These are phyloP conservation scores for Parazoanthus atlanticus DNA, from an alignment of 92 coral and sea anemone species.

Conservation along the genomic window DNA sequence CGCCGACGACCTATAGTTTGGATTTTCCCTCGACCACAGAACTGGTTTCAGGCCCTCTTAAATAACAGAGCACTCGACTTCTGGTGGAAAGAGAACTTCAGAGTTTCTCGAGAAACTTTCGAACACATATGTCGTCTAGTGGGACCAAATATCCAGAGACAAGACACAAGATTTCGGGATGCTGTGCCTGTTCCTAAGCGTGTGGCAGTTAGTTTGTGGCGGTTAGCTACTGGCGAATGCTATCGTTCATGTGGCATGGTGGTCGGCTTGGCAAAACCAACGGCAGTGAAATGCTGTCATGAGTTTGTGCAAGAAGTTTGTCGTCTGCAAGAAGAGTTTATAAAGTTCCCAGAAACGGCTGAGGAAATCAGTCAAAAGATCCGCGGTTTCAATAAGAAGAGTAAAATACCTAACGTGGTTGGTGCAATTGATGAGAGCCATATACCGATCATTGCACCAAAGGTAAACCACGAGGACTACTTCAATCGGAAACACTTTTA, in stretches of 20 bases:
- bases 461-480: slow-evolving; percentile 21
- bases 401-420: slow-evolving; percentile 13
- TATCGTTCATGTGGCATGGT: slow-evolving; percentile 13
- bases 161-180: no score
- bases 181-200: no score
- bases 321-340: slow-evolving; percentile 13
- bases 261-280: slow-evolving; percentile 17
- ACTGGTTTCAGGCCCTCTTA: no score
- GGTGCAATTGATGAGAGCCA: slow-evolving; percentile 22
- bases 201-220: slow-evolving; percentile 8
- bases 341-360: slow-evolving; percentile 26
- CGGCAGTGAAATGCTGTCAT: slow-evolving; percentile 9
- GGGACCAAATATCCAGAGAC: no score
- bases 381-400: slow-evolving; percentile 11
- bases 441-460: slow-evolving; percentile 13
- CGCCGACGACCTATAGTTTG: no score
- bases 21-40: no score
- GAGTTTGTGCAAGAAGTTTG: slow-evolving; percentile 22
- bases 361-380: slow-evolving; percentile 18
- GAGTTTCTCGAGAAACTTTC: no score
- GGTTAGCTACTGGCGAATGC: slow-evolving; percentile 8
- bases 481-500: neutral
- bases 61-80: no score
- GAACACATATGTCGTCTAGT: no score
- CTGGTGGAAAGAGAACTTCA: no score